Percentiles rank a stretch among this genome's conserved stretches.
Evolutionary conservation across 2,888 invertebrate genomes (phyloP).

Genomic region (Pantelozetes paolii): DNA sequence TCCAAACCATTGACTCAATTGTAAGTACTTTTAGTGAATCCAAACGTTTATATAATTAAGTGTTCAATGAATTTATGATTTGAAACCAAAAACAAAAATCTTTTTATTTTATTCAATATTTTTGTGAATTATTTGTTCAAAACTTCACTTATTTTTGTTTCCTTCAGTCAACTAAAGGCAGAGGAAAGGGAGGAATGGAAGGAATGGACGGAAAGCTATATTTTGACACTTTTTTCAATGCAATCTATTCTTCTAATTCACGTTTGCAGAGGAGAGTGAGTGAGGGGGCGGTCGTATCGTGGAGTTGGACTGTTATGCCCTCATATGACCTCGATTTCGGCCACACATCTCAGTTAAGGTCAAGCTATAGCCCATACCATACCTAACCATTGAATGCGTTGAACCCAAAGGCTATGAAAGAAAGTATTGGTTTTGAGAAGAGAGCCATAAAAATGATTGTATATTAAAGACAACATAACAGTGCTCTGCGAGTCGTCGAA

Average conservation of each 20-base stretch:
- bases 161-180: not conserved
- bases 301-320: not conserved
- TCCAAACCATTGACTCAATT: not conserved
- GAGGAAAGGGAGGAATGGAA: slow-evolving; percentile 14
- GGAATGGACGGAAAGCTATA: not conserved
- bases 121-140: not conserved
- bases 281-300: slow-evolving; percentile 1
- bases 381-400: not conserved
- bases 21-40: slow-evolving; percentile 4
- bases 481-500: not conserved
- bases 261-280: not conserved
- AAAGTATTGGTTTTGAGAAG: not conserved
- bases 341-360: not conserved
- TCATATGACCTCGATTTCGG: not conserved
- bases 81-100: not conserved
- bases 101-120: not conserved
- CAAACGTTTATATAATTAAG: not conserved
- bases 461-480: not conserved
- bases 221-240: not conserved
- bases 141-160: not conserved
- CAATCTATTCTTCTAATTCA: not conserved
- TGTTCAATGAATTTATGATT: not conserved
- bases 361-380: not conserved
- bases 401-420: not conserved
- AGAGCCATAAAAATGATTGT: not conserved